phyloP scores from a whole-genome alignment of 2,113 vertebrate genomes.

The Sander vitreus region DNA sequence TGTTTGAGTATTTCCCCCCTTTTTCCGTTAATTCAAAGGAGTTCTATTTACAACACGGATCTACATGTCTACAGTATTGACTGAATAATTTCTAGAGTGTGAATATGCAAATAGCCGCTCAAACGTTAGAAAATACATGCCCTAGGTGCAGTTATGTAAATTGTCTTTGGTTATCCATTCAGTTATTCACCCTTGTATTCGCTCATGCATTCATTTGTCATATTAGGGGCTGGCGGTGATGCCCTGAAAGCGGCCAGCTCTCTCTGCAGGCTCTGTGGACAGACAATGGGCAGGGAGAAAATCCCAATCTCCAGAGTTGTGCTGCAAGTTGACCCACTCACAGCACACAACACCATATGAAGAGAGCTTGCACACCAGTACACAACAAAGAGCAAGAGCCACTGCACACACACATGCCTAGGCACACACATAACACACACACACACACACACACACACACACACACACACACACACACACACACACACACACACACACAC shows the following conservation, averaged over 20 bases:
- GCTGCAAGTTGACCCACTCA: constrained; percentile 66
- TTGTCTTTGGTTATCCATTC: constrained; percentile 84
- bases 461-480: too few relatives aligned
- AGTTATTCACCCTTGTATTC: constrained; percentile 83
- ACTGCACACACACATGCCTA: neutral
- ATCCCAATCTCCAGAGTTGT: constrained; percentile 54
- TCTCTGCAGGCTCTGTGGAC: constrained; percentile 71
- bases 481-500: neutral
- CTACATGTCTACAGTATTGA: constrained; percentile 68
- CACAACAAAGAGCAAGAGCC: constrained; percentile 16
- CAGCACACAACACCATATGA: constrained; percentile 50
- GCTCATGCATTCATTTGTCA: constrained; percentile 85
- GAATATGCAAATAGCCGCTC: constrained; percentile 83
- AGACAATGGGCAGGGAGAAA: constrained; percentile 69
- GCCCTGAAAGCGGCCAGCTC: constrained; percentile 71
- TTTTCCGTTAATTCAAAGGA: constrained; percentile 79
- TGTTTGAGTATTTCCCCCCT: constrained; percentile 72
- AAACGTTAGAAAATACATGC: constrained; percentile 81
- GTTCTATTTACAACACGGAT: constrained; percentile 84
- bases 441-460: too few relatives aligned
- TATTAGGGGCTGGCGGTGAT: constrained; percentile 76
- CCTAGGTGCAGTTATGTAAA: constrained; percentile 85
- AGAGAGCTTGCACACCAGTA: constrained; percentile 44
- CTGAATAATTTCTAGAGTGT: constrained; percentile 83
- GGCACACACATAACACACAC: too few relatives aligned